Conservation (phyloP, 2,797 vertebrate species). For the Novumbra hubbsi region DNA sequence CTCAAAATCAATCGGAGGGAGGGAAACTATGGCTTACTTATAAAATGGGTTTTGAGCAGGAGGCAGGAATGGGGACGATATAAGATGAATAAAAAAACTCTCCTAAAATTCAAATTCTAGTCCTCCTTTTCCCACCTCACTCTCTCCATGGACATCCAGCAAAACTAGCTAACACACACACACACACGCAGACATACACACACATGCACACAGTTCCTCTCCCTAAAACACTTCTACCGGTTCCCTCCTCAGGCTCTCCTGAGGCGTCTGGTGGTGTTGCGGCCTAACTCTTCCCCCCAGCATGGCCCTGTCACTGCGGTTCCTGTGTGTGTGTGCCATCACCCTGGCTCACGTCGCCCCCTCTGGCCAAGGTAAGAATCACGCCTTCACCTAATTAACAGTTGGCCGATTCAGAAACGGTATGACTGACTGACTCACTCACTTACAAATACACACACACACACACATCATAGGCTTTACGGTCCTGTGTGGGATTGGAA, state of each 20-base stretch:
- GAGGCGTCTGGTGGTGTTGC: slow-evolving; percentile 60
- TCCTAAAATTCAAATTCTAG: slow-evolving; percentile 9
- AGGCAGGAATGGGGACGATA: no score
- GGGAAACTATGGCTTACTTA: no score
- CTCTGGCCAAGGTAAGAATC: slow-evolving; percentile 71
- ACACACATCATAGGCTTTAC: background rate
- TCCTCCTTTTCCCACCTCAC: background rate
- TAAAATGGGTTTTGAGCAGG: no score
- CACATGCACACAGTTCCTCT: background rate
- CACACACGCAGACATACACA: slow-evolving; percentile 1
- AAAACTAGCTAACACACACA: background rate
- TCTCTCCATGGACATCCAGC: background rate
- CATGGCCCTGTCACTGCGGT: slow-evolving; percentile 75
- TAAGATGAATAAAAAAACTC: no score
- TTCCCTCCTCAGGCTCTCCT: slow-evolving; percentile 59
- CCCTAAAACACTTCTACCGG: background rate
- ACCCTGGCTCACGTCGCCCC: slow-evolving; percentile 67
- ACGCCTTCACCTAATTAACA: background rate
- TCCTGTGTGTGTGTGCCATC: slow-evolving; percentile 69
- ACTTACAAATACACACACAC: background rate
- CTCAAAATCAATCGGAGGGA: no score
- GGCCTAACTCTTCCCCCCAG: slow-evolving; percentile 59
- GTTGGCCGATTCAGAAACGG: no score
- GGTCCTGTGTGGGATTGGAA: no score
- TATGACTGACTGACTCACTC: background rate